Base-by-base conservation (phyloP, 2,888 invertebrate genomes). In the Tholera decimalis region DNA sequence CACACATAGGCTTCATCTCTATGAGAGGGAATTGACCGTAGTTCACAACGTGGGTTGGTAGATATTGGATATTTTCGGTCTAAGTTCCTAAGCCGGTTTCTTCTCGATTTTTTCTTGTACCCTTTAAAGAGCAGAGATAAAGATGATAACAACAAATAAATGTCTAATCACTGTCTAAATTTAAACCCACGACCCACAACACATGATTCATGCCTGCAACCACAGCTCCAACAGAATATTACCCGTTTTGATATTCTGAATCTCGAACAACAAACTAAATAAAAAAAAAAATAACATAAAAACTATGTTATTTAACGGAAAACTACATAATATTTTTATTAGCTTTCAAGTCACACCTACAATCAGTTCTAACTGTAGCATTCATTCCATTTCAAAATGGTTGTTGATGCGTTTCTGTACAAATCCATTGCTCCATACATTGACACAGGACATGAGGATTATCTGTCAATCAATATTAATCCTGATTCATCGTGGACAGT, bases 401-500 rank as follows among this genome's bases (percentile, higher is more conserved):
- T 37, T 13, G 30, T 18, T 26, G 18, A 26, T 20, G 11, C 22
- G n/a, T n/a, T n/a, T 51, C 13, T 65, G 30, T 24, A 37, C 13
- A 18, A 55, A 35, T 46, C 11, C 60, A 37, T 20, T 46, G 57
- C 28, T 8, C 46, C 37, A 58, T 70, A 11, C 39, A 60, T 22
- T 65, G 47, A 26, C 35, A 75, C 76, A 68, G 70, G 53, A 72
- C 39, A 60, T 44, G 28, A 9, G 1, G 24, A 75, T 75, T 50
- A 71, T 70, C 44, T 35, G 61, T 41, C 76, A 44, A 60, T 54
- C 50, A 61, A 55, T 44, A 44, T 76, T 50, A 50, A 69, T 70
- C 41, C 30, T 50, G 70, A 70, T 75, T 54, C 28, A 75, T 69
- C 46, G 35, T 41, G 60, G 22, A 50, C 41, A 51, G 41, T 67